These are phyloP conservation scores for Onthophagus sagittarius DNA, from an alignment of 2,888 invertebrate species.

Conservation along the genomic window DNA sequence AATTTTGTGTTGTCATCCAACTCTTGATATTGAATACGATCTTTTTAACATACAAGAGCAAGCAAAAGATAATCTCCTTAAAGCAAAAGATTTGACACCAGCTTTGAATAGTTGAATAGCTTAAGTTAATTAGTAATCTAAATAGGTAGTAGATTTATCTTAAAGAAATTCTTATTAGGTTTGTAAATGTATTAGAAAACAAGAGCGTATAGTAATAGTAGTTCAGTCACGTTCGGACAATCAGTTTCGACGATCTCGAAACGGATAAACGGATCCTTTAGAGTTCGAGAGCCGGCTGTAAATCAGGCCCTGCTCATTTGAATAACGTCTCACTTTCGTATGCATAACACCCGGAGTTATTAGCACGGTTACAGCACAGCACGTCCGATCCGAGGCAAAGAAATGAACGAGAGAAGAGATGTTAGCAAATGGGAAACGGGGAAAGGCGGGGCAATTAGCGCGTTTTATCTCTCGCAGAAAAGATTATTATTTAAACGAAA, in stretches of 20 bases:
- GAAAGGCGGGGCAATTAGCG: background rate
- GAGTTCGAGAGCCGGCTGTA: background rate
- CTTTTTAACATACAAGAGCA: no score
- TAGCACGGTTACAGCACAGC: background rate
- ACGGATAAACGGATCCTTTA: background rate
- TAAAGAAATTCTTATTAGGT: no score
- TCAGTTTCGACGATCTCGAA: background rate
- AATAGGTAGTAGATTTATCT: no score
- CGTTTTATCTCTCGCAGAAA: background rate
- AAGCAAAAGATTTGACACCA: no score
- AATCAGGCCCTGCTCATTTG: background rate
- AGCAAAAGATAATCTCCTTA: no score
- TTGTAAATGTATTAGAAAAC: no score
- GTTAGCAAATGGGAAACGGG: background rate
- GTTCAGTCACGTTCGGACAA: background rate
- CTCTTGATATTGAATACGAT: no score
- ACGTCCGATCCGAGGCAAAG: background rate
- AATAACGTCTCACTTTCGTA: background rate
- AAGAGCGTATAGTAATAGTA: background rate
- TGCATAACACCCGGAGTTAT: background rate
- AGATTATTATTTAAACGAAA: background rate
- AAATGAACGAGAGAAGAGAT: background rate
- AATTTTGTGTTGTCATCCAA: no score
- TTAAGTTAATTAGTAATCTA: no score
- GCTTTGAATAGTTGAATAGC: no score